Percentiles rank a stretch among this genome's conserved stretches.
phyloP scores from a whole-genome alignment of 2,113 vertebrate genomes.

The Petrocephalus microphthalmus region DNA sequence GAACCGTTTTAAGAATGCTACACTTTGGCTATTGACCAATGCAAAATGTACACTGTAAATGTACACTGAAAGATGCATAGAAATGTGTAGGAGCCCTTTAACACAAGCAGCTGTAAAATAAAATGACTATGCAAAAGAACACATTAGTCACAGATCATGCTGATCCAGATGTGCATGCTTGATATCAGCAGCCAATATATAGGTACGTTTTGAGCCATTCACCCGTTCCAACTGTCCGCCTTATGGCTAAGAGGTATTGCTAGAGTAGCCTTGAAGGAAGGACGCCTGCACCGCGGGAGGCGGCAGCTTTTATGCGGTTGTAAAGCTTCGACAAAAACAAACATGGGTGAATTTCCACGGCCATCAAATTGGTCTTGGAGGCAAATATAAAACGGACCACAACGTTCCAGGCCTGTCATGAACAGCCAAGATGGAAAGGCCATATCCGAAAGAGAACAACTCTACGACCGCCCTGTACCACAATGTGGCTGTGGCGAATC shows the following conservation, averaged over 20 bases:
- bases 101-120: not conserved
- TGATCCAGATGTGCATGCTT: not conserved
- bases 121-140: not conserved
- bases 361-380: not conserved
- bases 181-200: not conserved
- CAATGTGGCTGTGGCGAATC: not conserved
- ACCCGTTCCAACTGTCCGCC: no score
- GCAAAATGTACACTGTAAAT: not conserved
- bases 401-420: not conserved
- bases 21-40: not conserved
- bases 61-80: no score
- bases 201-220: not conserved
- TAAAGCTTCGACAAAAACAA: not conserved
- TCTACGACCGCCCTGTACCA: conserved; percentile 12
- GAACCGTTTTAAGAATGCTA: not conserved
- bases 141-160: not conserved
- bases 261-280: not conserved
- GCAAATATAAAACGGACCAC: conserved; percentile 5
- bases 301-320: conserved; percentile 13
- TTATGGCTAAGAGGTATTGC: not conserved
- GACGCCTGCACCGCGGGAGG: not conserved
- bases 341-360: not conserved
- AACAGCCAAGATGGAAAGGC: not conserved
- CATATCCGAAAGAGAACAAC: not conserved
- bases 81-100: not conserved